Conservation (phyloP, 2,797 vertebrate species). For the Tamandua tetradactyla region DNA sequence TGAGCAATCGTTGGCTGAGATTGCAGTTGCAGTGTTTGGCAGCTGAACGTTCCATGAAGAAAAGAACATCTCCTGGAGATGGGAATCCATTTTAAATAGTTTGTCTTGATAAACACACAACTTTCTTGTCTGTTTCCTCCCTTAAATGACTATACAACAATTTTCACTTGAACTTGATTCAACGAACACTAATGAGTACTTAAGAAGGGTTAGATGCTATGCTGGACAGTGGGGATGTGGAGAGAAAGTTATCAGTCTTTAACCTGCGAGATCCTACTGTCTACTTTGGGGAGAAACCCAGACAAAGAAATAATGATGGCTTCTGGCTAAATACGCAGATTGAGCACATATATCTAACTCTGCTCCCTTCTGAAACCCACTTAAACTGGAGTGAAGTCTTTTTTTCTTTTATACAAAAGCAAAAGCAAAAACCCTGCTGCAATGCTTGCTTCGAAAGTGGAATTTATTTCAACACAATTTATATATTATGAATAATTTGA, state of each 20-base stretch:
- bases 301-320: background rate
- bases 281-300: background rate
- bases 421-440: no score
- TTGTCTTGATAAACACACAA: background rate
- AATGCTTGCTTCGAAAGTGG: conserved; percentile 2
- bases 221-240: background rate
- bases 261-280: background rate
- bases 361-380: background rate
- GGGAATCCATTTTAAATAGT: background rate
- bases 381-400: background rate
- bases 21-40: background rate
- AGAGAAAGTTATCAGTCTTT: background rate
- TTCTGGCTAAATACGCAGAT: background rate
- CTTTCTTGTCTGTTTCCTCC: background rate
- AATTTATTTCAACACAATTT: background rate
- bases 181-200: background rate
- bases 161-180: background rate
- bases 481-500: no score
- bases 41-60: background rate
- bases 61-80: background rate
- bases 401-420: no score
- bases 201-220: background rate
- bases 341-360: background rate
- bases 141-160: background rate
- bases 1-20: background rate